Percentiles rank a stretch among this genome's conserved stretches.
Conservation (phyloP, 2,797 vertebrate genomes). For the Uromys caudimaculatus region DNA sequence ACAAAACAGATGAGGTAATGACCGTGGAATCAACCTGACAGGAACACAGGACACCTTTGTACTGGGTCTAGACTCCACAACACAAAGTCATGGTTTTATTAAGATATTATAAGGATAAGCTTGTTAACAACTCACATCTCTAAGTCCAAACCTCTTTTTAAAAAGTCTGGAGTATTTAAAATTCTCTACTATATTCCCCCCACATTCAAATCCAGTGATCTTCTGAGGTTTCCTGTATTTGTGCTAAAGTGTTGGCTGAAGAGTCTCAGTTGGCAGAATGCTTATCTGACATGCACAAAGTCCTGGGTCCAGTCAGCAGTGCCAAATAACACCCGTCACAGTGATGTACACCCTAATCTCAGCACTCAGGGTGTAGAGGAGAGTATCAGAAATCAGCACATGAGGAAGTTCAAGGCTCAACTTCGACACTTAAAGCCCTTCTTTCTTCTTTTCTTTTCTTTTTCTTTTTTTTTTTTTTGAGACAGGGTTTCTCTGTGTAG, state of each 20-base stretch:
- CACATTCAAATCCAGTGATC: conserved; percentile 32
- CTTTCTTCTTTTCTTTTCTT: background rate
- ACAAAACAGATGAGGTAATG: background rate
- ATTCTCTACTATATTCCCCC: background rate
- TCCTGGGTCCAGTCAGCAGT: background rate
- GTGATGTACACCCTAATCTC: background rate
- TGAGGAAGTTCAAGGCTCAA: background rate
- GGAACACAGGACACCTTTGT: background rate
- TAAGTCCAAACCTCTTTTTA: conserved; percentile 41
- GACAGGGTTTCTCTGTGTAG: too few species aligned
- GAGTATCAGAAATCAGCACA: background rate
- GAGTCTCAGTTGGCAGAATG: background rate
- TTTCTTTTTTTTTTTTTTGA: too few species aligned
- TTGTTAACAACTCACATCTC: background rate
- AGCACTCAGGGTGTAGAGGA: background rate
- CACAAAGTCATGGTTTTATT: background rate
- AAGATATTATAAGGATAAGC: conserved; percentile 13
- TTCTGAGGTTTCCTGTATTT: conserved; percentile 2
- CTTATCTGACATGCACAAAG: background rate
- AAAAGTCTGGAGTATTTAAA: background rate
- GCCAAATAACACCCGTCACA: background rate
- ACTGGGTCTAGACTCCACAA: conserved; percentile 4
- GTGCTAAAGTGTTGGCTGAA: background rate
- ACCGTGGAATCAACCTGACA: background rate
- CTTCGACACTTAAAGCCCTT: background rate